Base-by-base conservation (phyloP, 2,888 invertebrate species). In the Erebia palarica region DNA sequence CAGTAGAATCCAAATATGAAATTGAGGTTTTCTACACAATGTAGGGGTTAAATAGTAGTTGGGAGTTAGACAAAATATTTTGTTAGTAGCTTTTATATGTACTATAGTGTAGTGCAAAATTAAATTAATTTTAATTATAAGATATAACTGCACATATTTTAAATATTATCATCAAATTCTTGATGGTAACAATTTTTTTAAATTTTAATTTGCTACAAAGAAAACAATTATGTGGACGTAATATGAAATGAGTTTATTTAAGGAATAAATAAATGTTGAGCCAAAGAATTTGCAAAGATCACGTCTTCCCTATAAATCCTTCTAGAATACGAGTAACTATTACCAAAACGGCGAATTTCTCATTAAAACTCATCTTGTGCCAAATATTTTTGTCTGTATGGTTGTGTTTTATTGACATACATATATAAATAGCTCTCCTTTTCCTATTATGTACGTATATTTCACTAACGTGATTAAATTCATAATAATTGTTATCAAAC, bases 231-330 rank as follows among this genome's bases (percentile, higher is more conserved):
- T 36, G 7, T 36, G 36, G 70, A 70, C 72, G 71, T 65, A 68
- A 53, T 73, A 70, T 75, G 68, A 69, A 67, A 68, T 69, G 69
- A 61, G 61, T 49, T 51, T 55, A 63, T 66, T 18, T 68, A 69
- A 21, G n/a, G 3, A 58, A 69, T 72, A 70, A 73, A 75, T 44
- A 70, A 73, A 75, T 44, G 59, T 71, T 73, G 67, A 80, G 82
- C 81, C 82, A 83, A 81, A 83, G 80, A 80, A 77, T 81, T 79
- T 84, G 80, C 80, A 85, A 83, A 85, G 85, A 88, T 86, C 87
- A 87, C 84, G 90, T 91, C 90, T 91, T 91, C 90, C 90, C 86
- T 88, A 78, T 84, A 59, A 83, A 86, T 80, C 82, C 79, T 81
- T 80, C 80, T 82, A 83, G 77, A 76, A 75, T 55, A 55, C 55